A percentile compares a stretch with the other conserved stretches of the same genome.
phyloP scores from a whole-genome alignment of 2,888 invertebrate genomes.

The Fragum whitleyi region DNA sequence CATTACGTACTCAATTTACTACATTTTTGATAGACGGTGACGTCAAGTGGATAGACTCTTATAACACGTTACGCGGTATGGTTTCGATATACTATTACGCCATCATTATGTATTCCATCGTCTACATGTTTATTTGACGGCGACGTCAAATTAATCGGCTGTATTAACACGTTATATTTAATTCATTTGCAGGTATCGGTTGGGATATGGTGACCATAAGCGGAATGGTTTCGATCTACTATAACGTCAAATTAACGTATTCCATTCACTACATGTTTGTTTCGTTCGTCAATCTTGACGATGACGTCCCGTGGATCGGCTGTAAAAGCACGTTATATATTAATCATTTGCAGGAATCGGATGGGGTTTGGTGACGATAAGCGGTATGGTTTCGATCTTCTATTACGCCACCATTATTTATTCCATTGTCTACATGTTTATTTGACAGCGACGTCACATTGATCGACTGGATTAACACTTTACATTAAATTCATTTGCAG shows the following conservation, averaged over 20 bases:
- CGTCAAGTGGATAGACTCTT: constrained; percentile 79
- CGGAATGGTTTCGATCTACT: constrained; percentile 76
- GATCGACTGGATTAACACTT: too few relatives aligned
- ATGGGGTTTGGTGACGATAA: constrained; percentile 76
- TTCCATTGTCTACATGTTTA: constrained; percentile 80
- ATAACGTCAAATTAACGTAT: constrained; percentile 80
- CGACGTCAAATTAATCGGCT: constrained; percentile 37
- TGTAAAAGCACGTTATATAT: constrained; percentile 72
- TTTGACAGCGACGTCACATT: constrained; percentile 72
- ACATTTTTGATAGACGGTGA: constrained; percentile 77
- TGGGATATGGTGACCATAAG: constrained; percentile 77
- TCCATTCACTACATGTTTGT: constrained; percentile 67
- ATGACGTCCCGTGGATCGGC: constrained; percentile 73
- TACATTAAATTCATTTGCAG: constrained; percentile 45
- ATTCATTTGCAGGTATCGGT: constrained; percentile 71
- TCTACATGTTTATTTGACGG: too few relatives aligned
- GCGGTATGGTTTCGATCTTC: constrained; percentile 76
- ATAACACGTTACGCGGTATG: too few relatives aligned
- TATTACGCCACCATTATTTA: constrained; percentile 80
- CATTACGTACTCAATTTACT: constrained; percentile 79
- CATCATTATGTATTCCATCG: too few relatives aligned
- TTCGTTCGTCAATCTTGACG: constrained; percentile 66
- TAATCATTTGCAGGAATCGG: constrained; percentile 76
- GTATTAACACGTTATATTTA: constrained; percentile 60
- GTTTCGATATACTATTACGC: too few relatives aligned